A percentile compares a stretch with the other conserved stretches of the same genome.
Evolutionary conservation across 2,888 invertebrate genomes (phyloP).

Genomic region (Eilema depressum): DNA sequence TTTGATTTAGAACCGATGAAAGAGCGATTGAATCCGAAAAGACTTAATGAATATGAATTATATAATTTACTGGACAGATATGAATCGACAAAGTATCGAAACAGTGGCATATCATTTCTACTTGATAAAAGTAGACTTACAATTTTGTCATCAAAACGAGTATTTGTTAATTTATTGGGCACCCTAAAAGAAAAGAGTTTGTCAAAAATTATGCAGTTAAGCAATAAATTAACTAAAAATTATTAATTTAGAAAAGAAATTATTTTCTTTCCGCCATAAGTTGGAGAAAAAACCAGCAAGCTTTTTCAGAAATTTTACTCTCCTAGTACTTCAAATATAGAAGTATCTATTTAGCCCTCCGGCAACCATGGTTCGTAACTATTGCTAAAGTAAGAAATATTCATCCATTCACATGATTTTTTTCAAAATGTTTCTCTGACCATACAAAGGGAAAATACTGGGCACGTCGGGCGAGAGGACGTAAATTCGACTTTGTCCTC

Average conservation of each 20-base stretch:
- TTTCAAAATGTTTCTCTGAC: too few relatives aligned
- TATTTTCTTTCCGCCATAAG: not conserved
- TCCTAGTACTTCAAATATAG: not conserved
- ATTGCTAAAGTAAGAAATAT: not conserved
- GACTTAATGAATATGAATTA: slow-evolving; percentile 14
- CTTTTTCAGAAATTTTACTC: not conserved
- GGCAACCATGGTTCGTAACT: not conserved
- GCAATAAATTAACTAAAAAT: not conserved
- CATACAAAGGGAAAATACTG: too few relatives aligned
- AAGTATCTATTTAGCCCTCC: not conserved
- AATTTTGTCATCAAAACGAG: slow-evolving; percentile 23
- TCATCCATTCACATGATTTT: not conserved
- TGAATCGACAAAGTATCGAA: slow-evolving; percentile 21
- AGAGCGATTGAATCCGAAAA: slow-evolving; percentile 1
- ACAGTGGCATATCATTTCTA: slow-evolving; percentile 33
- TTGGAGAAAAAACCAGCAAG: not conserved
- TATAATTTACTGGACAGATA: slow-evolving; percentile 29
- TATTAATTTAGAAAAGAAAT: too few relatives aligned
- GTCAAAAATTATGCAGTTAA: slow-evolving; percentile 1
- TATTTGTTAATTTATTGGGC: not conserved
- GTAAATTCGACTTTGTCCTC: too few relatives aligned
- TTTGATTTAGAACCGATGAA: not conserved
- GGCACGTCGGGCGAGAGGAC: too few relatives aligned
- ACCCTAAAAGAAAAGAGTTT: slow-evolving; percentile 1
- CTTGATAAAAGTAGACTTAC: slow-evolving; percentile 28